Conservation (phyloP, 2,797 vertebrate genomes). For the Anisognathus igniventris region DNA sequence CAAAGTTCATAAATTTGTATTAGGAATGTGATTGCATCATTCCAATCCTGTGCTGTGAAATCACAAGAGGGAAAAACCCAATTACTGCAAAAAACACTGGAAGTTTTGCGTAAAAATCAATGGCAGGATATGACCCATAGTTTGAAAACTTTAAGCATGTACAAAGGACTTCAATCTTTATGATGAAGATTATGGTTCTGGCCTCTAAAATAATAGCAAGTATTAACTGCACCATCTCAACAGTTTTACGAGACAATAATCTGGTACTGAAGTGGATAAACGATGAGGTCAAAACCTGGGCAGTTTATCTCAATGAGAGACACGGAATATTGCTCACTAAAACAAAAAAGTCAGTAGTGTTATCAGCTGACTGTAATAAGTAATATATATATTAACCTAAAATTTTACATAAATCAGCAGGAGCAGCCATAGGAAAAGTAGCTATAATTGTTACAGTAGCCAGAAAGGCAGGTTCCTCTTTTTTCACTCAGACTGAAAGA, state of each 20-base stretch:
- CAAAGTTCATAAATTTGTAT: slow-evolving; percentile 79
- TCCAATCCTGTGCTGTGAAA: slow-evolving; percentile 27
- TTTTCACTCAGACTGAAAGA: not conserved
- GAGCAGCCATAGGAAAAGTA: not conserved
- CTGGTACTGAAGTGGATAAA: slow-evolving; percentile 57
- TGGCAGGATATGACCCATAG: slow-evolving; percentile 62
- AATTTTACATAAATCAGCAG: slow-evolving; percentile 1
- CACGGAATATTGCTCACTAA: slow-evolving; percentile 51
- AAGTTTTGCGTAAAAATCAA: slow-evolving; percentile 71
- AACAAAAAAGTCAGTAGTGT: slow-evolving; percentile 12
- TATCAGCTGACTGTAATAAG: slow-evolving; percentile 34
- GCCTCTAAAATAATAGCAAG: slow-evolving; percentile 56
- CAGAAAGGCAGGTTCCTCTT: not conserved
- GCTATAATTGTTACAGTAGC: not conserved
- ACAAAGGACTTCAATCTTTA: slow-evolving; percentile 68
- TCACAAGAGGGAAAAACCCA: slow-evolving; percentile 62
- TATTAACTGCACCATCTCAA: slow-evolving; percentile 57
- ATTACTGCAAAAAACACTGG: slow-evolving; percentile 52
- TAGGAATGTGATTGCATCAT: slow-evolving; percentile 70
- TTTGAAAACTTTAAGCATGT: slow-evolving; percentile 67
- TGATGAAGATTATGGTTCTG: slow-evolving; percentile 37
- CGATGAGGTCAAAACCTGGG: slow-evolving; percentile 17
- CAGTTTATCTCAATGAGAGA: slow-evolving; percentile 55
- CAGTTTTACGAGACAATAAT: slow-evolving; percentile 64
- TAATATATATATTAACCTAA: not conserved